Conservation (phyloP, 2,797 vertebrate species). For the Eleutherodactylus coqui region DNA sequence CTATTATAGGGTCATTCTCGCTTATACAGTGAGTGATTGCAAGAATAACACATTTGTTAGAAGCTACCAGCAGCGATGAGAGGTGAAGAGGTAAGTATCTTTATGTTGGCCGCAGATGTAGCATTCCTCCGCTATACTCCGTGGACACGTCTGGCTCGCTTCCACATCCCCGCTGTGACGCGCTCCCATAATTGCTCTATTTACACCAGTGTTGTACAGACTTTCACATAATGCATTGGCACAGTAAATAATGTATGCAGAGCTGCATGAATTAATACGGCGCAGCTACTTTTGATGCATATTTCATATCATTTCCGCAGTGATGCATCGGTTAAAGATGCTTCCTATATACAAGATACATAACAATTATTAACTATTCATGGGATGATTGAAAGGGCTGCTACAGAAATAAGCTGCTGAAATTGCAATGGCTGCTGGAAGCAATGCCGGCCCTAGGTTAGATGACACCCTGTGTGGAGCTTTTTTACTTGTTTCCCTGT, state of each 20-base stretch:
- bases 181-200: background rate
- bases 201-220: background rate
- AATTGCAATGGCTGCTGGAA: no score
- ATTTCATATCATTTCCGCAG: background rate
- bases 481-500: no score
- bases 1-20: background rate
- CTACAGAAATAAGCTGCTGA: no score
- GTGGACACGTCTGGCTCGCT: slow-evolving; percentile 16
- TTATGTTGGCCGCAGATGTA: background rate
- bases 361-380: background rate
- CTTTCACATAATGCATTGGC: slow-evolving; percentile 6
- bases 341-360: background rate
- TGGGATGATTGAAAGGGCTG: no score
- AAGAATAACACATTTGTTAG: slow-evolving; percentile 18
- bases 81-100: slow-evolving; percentile 1
- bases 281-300: background rate
- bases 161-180: background rate
- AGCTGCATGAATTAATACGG: slow-evolving; percentile 41
- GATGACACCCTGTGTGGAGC: no score
- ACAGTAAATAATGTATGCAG: slow-evolving; percentile 45
- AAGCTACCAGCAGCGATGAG: background rate
- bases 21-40: background rate
- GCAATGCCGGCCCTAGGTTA: no score
- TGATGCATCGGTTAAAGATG: background rate
- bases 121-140: background rate